A percentile compares a stretch with the other conserved stretches of the same genome.
These are phyloP conservation scores for Accipiter virgatus DNA, from an alignment of 2,113 vertebrate genomes.

Conservation along the genomic window DNA sequence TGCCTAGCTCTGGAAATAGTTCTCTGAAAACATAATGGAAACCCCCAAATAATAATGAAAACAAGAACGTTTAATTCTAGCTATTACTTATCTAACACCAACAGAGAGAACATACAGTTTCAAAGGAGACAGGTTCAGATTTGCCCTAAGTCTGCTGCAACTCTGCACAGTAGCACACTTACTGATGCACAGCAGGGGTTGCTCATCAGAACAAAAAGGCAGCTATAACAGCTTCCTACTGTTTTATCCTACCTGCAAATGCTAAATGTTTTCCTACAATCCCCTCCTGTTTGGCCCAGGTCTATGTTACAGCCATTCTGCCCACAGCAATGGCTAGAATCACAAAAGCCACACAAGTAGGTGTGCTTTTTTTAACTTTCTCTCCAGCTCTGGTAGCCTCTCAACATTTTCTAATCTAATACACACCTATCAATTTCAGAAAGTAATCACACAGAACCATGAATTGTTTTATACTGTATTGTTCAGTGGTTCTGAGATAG, in stretches of 20 bases:
- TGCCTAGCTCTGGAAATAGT: not conserved
- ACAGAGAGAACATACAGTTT: not conserved
- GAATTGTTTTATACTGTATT: not conserved
- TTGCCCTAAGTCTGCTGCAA: not conserved
- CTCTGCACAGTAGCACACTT: not conserved
- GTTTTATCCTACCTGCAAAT: not conserved
- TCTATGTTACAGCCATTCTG: not conserved
- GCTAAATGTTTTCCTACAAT: not conserved
- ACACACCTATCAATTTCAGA: not conserved
- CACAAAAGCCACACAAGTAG: not conserved
- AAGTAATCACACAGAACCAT: not conserved
- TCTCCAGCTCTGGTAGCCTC: not conserved
- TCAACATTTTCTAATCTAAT: not conserved
- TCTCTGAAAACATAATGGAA: not conserved
- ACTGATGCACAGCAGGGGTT: not conserved
- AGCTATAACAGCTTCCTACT: not conserved
- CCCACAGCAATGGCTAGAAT: not conserved
- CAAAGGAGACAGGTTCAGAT: not conserved
- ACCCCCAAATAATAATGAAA: not conserved
- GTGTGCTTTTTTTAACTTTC: not conserved
- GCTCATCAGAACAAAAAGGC: not conserved
- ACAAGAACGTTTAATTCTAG: not conserved
- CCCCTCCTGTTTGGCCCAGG: not conserved
- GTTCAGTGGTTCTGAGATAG: not conserved
- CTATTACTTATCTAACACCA: not conserved